phyloP scores from a whole-genome alignment of 2,113 vertebrate species.

The Castor canadensis region DNA sequence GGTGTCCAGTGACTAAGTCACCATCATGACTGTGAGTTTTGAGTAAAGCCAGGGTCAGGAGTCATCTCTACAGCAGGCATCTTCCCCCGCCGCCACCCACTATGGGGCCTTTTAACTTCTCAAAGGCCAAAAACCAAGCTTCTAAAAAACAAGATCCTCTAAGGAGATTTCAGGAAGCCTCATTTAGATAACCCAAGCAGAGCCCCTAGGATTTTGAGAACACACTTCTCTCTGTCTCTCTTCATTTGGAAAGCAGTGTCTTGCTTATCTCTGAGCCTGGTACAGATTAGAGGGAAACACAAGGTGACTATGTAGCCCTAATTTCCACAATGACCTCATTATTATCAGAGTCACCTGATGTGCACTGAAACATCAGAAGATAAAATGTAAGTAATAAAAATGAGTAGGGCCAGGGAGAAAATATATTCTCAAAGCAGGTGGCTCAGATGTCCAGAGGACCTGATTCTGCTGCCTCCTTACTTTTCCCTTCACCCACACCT shows the following conservation, averaged over 20 bases:
- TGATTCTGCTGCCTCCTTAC: background rate
- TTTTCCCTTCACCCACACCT: background rate
- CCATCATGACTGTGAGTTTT: background rate
- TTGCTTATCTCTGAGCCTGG: background rate
- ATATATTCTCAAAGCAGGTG: background rate
- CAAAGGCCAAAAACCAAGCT: background rate
- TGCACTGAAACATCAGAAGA: background rate
- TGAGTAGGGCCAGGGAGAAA: background rate
- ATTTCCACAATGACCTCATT: background rate
- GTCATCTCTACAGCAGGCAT: background rate
- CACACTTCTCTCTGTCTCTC: background rate
- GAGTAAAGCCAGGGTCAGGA: background rate
- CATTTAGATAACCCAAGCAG: fast-evolving
- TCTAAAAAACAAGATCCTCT: no score
- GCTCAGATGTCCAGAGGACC: background rate
- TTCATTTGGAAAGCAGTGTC: background rate
- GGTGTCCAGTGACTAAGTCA: background rate
- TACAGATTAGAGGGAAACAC: background rate
- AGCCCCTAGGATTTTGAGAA: background rate
- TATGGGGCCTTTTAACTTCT: background rate
- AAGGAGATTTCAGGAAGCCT: background rate
- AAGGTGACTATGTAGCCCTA: background rate
- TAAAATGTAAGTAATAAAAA: background rate
- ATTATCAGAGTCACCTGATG: background rate
- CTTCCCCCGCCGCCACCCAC: no score